Conservation (phyloP, 2,113 vertebrate genomes). For the Aphyosemion australe region DNA sequence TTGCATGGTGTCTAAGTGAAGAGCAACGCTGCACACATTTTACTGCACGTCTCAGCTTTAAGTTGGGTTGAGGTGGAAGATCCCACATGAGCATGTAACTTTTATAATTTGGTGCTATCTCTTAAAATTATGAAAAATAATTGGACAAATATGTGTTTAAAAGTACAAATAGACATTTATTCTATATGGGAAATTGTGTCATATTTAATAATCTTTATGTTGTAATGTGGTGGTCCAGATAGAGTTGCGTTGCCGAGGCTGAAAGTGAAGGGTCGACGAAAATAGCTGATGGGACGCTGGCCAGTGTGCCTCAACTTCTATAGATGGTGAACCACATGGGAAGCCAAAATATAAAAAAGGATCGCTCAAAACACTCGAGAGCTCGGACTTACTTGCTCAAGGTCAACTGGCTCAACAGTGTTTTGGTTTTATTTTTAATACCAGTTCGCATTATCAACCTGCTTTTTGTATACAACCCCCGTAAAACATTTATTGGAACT, state of each 20-base stretch:
- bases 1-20: not conserved
- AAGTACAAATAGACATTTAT: not conserved
- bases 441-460: constrained; percentile 9
- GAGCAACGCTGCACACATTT: not conserved
- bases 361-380: constrained; percentile 87
- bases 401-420: constrained; percentile 87
- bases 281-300: constrained; percentile 85
- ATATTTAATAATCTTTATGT: too few species aligned
- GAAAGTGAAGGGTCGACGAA: constrained; percentile 81
- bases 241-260: constrained; percentile 48
- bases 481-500: too few species aligned
- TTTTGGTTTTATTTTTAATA: constrained; percentile 56
- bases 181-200: not conserved
- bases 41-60: not conserved
- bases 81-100: not conserved
- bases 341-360: constrained; percentile 85
- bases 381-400: constrained; percentile 86
- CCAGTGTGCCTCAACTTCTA: constrained; percentile 91
- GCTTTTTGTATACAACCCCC: not conserved
- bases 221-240: not conserved
- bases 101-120: not conserved
- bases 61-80: not conserved
- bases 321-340: constrained; percentile 95
- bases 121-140: not conserved
- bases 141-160: not conserved